A percentile compares a stretch with the other conserved stretches of the same genome.
Evolutionary conservation across 2,888 invertebrate species (phyloP).

Genomic region (Baccha elongata): DNA sequence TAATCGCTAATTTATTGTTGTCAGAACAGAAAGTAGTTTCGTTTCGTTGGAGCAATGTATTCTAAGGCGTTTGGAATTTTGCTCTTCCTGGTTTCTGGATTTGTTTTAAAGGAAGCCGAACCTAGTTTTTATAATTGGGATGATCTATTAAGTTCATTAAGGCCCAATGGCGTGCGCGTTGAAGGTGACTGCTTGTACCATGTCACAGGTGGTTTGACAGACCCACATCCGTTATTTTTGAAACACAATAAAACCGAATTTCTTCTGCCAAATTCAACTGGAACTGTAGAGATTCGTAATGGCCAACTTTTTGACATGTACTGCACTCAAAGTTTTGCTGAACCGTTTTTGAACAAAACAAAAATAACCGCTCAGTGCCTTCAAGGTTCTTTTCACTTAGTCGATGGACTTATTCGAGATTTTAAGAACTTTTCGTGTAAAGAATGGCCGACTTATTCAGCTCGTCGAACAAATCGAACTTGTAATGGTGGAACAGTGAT

Average conservation of each 20-base stretch:
- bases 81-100: background rate
- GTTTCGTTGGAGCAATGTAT: slow-evolving; percentile 13
- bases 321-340: slow-evolving; percentile 74
- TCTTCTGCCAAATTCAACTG: slow-evolving; percentile 76
- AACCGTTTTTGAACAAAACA: slow-evolving; percentile 61
- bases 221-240: slow-evolving; percentile 85
- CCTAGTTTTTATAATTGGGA: slow-evolving; percentile 18
- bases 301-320: slow-evolving; percentile 78
- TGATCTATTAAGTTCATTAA: background rate
- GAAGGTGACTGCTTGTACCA: slow-evolving; percentile 75
- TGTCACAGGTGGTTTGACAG: slow-evolving; percentile 76
- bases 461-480: slow-evolving; percentile 76
- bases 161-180: slow-evolving; percentile 33
- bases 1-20: slow-evolving; percentile 12
- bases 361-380: slow-evolving; percentile 77
- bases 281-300: slow-evolving; percentile 75
- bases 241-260: slow-evolving; percentile 79
- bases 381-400: slow-evolving; percentile 75
- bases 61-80: background rate
- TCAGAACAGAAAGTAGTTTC: background rate
- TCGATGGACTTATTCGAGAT: slow-evolving; percentile 75
- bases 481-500: slow-evolving; percentile 79
- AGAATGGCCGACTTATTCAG: slow-evolving; percentile 77
- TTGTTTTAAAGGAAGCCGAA: background rate
- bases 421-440: slow-evolving; percentile 80